Evolutionary conservation across 2,113 vertebrate genomes (phyloP), one percentile per base, ranked within the genome.

Genomic region (Dolichotis patagonum): DNA sequence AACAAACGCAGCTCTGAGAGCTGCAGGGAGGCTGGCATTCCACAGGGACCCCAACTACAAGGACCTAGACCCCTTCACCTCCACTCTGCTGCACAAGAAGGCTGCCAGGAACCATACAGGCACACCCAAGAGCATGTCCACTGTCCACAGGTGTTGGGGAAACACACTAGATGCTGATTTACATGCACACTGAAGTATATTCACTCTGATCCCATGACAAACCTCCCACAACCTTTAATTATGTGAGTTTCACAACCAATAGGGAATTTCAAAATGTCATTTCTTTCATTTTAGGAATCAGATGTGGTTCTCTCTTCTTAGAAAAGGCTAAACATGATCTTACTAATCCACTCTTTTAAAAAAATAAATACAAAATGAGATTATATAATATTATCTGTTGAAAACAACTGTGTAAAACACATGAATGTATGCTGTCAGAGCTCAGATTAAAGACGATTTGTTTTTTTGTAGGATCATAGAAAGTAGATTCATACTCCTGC

Each of bases 41-140:
- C 1, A 30, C 28, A 14, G 35, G 19, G 3, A 14, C 24, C 43
- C 84, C 24, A 11, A 3, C 38, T 38, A 17, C 8, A 22, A 56
- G 41, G 28, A 41, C 69, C 35, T 5, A 3, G 20, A 4, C 17
- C n/a, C 22, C 69, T 24, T 10, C 69, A 38, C 20, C 3, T 1
- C 38, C 71, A 43, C 5, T 13, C 71, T 26, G 71, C 52, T 13
- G 5, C 30, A 13, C 10, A 24, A 10, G 63, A 22, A 12, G 8
- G 24, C 46, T 6, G 4, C 4, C 1, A 3, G 4, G 1, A 24
- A 13, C 13, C 0, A 3, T 7, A 17, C 11, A 30, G 2, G 13
- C n/a, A 28, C 41, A 73, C 62, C 62, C 22, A 35, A 3, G 22
- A 38, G n/a, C 16, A 14, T 3, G n/a, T 14, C 35, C n/a, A 5